A percentile compares a stretch with the other conserved stretches of the same genome.
These are phyloP conservation scores for Characodon lateralis DNA, from an alignment of 2,797 vertebrate species.

Conservation along the genomic window DNA sequence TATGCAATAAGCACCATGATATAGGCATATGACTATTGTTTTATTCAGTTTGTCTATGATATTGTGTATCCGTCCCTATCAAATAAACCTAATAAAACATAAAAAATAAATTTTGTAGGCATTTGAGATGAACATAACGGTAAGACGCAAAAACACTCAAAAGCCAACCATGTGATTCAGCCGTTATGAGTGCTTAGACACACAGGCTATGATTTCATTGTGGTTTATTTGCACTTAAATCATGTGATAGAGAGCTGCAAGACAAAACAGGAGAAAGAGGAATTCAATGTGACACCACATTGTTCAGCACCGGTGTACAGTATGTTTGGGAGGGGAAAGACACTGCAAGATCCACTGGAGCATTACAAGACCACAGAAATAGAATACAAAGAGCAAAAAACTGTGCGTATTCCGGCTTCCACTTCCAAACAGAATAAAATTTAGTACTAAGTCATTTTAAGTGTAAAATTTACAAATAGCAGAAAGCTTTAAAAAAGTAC, in stretches of 20 bases:
- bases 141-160: background rate
- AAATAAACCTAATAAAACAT: too few relatives aligned
- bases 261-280: conserved; percentile 62
- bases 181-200: conserved; percentile 13
- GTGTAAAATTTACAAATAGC: conserved; percentile 13
- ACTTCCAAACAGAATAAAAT: conserved; percentile 18
- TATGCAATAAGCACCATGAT: too few relatives aligned
- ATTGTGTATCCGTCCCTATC: too few relatives aligned
- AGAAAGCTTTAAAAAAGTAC: conserved; percentile 27
- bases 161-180: background rate
- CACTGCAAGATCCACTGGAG: conserved; percentile 34
- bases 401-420: conserved; percentile 27
- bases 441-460: conserved; percentile 16
- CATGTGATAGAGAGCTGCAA: conserved; percentile 79
- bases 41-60: too few relatives aligned
- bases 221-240: conserved; percentile 86
- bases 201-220: conserved; percentile 62
- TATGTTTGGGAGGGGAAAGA: conserved; percentile 26
- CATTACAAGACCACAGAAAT: background rate
- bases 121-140: background rate
- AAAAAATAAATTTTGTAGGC: too few relatives aligned
- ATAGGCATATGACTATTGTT: too few relatives aligned
- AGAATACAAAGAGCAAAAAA: background rate
- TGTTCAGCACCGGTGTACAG: conserved; percentile 75
- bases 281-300: conserved; percentile 72